Conservation (phyloP, 2,888 invertebrate genomes). For the Epirrhoe tristata region DNA sequence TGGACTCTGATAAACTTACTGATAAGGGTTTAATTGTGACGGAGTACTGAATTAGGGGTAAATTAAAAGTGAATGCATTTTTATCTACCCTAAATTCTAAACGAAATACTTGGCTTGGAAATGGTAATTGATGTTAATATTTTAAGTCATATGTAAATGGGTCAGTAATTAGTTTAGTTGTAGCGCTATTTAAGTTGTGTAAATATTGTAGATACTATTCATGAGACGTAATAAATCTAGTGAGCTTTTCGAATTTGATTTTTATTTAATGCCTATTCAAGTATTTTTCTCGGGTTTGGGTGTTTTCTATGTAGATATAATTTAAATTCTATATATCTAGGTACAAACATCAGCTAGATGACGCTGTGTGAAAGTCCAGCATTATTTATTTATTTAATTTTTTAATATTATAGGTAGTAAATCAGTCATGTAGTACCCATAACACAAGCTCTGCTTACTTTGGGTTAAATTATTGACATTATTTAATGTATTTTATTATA, state of each 20-base stretch:
- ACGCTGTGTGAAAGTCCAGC: too few species aligned
- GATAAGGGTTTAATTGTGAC: slow-evolving; percentile 15
- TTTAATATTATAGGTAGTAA: too few species aligned
- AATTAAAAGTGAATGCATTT: neutral
- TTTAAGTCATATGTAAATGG: slow-evolving; percentile 50
- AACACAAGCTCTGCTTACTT: too few species aligned
- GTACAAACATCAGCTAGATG: too few species aligned
- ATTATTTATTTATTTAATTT: too few species aligned
- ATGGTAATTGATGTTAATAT: slow-evolving; percentile 43
- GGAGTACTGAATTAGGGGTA: slow-evolving; percentile 7
- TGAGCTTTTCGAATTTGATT: slow-evolving; percentile 34
- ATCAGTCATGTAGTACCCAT: too few species aligned
- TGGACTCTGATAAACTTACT: slow-evolving; percentile 14
- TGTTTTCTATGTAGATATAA: too few species aligned
- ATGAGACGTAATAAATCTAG: slow-evolving; percentile 63
- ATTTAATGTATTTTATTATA: too few species aligned
- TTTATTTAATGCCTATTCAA: slow-evolving; percentile 6
- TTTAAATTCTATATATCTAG: too few species aligned
- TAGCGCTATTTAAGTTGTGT: slow-evolving; percentile 64
- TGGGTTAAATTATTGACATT: too few species aligned
- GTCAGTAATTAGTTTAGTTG: slow-evolving; percentile 55
- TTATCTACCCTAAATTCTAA: neutral
- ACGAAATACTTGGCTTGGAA: slow-evolving; percentile 15
- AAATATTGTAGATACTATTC: slow-evolving; percentile 60
- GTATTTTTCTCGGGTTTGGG: neutral